Evolutionary conservation across 2,797 vertebrate species (phyloP).

Genomic region (Morelia viridis): DNA sequence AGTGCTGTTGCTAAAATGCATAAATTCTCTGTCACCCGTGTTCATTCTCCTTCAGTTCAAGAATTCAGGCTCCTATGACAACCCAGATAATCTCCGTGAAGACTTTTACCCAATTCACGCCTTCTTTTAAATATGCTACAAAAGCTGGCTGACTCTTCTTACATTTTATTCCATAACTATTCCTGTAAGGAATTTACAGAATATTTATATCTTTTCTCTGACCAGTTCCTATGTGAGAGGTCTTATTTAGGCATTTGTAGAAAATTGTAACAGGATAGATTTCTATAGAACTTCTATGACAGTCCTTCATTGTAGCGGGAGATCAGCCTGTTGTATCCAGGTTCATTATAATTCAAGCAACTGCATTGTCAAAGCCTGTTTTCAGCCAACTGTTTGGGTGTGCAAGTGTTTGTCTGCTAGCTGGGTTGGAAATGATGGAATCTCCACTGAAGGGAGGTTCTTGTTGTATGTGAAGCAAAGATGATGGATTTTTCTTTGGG

Average conservation of each 20-base stretch:
- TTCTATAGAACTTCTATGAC: neutral
- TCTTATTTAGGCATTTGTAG: neutral
- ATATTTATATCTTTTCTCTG: neutral
- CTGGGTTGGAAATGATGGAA: neutral
- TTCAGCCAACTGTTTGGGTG: neutral
- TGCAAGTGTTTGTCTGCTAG: neutral
- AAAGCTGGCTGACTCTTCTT: neutral
- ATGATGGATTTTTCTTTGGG: neutral
- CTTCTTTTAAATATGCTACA: neutral
- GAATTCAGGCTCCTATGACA: neutral
- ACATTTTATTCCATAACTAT: neutral
- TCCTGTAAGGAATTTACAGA: neutral
- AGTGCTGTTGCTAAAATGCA: neutral
- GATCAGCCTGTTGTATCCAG: neutral
- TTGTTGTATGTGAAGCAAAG: neutral
- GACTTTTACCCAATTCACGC: neutral
- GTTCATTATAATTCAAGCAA: neutral
- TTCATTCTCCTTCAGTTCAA: neutral
- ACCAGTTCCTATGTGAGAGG: neutral
- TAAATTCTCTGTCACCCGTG: neutral
- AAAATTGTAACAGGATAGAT: neutral
- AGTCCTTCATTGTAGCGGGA: neutral
- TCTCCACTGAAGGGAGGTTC: neutral
- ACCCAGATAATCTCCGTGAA: neutral
- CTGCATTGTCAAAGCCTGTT: neutral